Evolutionary conservation across 2,888 invertebrate genomes (phyloP).

Genomic region (Sesamia inferens): DNA sequence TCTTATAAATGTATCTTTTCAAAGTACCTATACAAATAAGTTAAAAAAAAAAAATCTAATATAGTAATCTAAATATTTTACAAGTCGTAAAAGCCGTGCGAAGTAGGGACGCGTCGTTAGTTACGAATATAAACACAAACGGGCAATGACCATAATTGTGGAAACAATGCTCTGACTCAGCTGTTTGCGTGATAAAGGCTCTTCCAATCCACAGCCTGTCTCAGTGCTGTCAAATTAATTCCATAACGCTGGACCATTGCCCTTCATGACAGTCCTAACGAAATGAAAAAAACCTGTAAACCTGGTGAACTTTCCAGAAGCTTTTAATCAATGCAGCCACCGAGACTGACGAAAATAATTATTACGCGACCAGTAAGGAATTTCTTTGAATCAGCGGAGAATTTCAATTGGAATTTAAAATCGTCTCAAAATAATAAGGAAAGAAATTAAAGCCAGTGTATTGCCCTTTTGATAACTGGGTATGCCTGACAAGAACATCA

Average conservation of each 20-base stretch:
- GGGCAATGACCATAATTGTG: constrained; percentile 41
- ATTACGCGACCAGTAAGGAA: constrained; percentile 47
- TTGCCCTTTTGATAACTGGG: background rate
- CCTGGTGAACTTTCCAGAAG: constrained; percentile 16
- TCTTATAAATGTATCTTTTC: no score
- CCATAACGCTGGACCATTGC: constrained; percentile 8
- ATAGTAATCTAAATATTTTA: background rate
- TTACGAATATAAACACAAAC: constrained; percentile 16
- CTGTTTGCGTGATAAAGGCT: constrained; percentile 27
- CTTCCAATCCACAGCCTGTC: constrained; percentile 20
- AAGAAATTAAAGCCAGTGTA: background rate
- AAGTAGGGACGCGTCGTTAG: background rate
- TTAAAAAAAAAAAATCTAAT: background rate
- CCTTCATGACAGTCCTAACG: constrained; percentile 15
- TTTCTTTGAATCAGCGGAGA: constrained; percentile 36
- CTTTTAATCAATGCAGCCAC: constrained; percentile 16
- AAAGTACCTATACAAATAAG: no score
- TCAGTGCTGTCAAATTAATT: constrained; percentile 43
- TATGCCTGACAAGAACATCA: background rate
- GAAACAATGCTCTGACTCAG: constrained; percentile 51
- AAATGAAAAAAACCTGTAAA: constrained; percentile 35
- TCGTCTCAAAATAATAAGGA: constrained; percentile 4
- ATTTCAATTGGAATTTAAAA: constrained; percentile 25
- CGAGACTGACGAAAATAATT: constrained; percentile 20
- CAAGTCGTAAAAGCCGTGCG: background rate